Conservation (phyloP, 2,888 invertebrate genomes). For the Eupithecia centaureata region DNA sequence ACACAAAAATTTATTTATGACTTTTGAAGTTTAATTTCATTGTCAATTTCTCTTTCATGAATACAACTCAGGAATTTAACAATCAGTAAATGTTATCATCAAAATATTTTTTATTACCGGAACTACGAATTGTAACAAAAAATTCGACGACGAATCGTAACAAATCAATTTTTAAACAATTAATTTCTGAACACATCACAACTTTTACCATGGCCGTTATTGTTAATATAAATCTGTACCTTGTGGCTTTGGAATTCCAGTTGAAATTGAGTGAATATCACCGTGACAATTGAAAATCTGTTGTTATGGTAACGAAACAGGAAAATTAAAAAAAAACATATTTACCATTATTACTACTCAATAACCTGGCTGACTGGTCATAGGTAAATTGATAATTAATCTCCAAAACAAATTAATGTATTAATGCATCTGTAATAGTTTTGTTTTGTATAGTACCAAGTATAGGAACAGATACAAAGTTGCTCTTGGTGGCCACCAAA, state of each 20-base stretch:
- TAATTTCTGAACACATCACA: constrained; percentile 55
- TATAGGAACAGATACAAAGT: too few species aligned
- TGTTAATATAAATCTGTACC: constrained; percentile 45
- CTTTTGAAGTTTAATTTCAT: not conserved
- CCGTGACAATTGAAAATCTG: constrained; percentile 10
- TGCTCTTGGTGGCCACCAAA: too few species aligned
- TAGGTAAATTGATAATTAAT: too few species aligned
- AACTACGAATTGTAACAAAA: constrained; percentile 56
- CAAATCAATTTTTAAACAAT: constrained; percentile 67
- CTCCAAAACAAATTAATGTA: too few species aligned
- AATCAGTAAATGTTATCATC: not conserved
- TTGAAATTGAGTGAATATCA: constrained; percentile 13
- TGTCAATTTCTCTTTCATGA: not conserved
- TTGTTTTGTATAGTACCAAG: too few species aligned
- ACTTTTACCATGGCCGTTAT: constrained; percentile 48
- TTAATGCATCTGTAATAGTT: too few species aligned
- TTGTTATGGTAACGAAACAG: not conserved
- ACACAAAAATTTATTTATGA: not conserved
- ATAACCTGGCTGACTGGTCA: too few species aligned
- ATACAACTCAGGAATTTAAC: not conserved
- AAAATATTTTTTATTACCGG: constrained; percentile 46
- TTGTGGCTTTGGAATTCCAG: constrained; percentile 32
- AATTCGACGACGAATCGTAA: constrained; percentile 57
- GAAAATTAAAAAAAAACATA: not conserved
- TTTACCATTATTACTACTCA: too few species aligned